phyloP scores from a whole-genome alignment of 2,113 vertebrate genomes.

The Sitta europaea region DNA sequence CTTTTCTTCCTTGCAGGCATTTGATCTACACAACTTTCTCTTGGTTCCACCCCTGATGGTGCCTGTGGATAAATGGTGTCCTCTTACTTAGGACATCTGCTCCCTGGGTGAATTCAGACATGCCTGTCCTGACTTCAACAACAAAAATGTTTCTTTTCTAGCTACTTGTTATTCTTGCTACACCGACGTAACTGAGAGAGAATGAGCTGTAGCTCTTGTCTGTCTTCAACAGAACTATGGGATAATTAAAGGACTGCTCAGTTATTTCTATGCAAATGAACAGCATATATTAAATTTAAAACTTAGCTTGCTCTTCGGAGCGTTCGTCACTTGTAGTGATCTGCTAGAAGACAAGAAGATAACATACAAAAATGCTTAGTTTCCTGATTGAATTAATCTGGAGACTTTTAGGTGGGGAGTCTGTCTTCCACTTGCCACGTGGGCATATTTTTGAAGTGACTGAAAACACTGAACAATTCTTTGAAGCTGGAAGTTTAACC shows the following conservation, averaged over 20 bases:
- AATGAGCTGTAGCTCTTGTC: background rate
- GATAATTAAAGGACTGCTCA: slow-evolving; percentile 25
- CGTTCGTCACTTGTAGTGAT: background rate
- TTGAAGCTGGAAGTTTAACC: background rate
- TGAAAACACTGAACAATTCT: background rate
- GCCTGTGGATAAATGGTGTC: background rate
- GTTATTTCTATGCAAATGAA: slow-evolving; percentile 28
- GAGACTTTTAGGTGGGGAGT: background rate
- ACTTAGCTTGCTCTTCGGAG: background rate
- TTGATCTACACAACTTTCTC: background rate
- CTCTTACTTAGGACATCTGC: slow-evolving; percentile 48
- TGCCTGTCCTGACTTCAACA: slow-evolving; percentile 38
- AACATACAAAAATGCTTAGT: background rate
- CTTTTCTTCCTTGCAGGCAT: background rate
- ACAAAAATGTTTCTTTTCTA: slow-evolving; percentile 34
- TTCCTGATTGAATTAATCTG: background rate
- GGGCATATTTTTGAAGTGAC: background rate
- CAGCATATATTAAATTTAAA: slow-evolving; percentile 24
- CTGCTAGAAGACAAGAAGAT: background rate
- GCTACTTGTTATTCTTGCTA: slow-evolving; percentile 43
- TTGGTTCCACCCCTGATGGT: background rate
- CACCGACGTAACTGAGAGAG: background rate
- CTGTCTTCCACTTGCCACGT: background rate
- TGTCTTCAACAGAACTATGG: background rate
- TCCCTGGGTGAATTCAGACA: slow-evolving; percentile 46